Conservation (phyloP, 2,113 vertebrate genomes). For the Rhagologus leucostigma region DNA sequence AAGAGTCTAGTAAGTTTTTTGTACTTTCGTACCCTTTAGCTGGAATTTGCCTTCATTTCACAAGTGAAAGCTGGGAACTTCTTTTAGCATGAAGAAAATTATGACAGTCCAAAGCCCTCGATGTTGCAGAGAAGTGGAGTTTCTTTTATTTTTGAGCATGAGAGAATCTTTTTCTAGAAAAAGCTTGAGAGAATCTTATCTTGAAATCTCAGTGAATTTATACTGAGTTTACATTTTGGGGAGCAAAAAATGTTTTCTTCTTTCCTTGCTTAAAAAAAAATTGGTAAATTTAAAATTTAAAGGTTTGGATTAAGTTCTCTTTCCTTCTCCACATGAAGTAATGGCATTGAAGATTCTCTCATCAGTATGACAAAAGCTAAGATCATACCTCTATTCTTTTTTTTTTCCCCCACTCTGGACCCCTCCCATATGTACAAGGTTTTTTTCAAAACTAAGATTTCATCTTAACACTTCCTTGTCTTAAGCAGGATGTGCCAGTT, state of each 20-base stretch:
- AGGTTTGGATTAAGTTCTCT: background rate
- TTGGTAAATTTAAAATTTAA: background rate
- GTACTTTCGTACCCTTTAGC: background rate
- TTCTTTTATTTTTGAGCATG: background rate
- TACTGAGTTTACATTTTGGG: background rate
- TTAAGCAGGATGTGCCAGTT: background rate
- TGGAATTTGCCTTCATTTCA: background rate
- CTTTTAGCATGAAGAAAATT: background rate
- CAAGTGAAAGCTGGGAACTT: background rate
- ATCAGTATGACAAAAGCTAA: background rate
- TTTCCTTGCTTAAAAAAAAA: background rate
- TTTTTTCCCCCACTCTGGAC: rapidly evolving
- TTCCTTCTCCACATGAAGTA: background rate
- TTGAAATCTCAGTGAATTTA: background rate
- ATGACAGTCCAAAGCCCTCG: background rate
- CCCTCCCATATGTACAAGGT: rapidly evolving
- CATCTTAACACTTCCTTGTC: background rate
- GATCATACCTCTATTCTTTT: background rate
- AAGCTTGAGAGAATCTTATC: background rate
- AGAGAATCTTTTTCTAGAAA: background rate
- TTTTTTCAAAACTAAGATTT: background rate
- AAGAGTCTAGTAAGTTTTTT: background rate
- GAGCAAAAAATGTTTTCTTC: background rate
- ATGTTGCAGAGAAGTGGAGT: background rate
- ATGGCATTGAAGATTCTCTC: background rate